phyloP scores from a whole-genome alignment of 2,797 vertebrate species.

The Leptodactylus fallax region DNA sequence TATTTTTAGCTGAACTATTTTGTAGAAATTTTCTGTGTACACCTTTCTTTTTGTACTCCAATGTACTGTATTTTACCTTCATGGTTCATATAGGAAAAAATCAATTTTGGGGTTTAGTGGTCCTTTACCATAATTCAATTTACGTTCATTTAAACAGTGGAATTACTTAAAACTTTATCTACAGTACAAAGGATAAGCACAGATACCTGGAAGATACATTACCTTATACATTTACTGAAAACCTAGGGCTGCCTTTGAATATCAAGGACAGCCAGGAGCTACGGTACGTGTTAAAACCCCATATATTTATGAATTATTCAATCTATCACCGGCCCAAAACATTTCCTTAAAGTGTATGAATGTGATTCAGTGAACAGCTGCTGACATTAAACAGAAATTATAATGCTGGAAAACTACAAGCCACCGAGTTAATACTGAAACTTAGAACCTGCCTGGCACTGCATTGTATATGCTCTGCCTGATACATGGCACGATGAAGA shows the following conservation, averaged over 20 bases:
- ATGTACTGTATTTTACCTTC: constrained; percentile 30
- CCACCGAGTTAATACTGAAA: constrained; percentile 12
- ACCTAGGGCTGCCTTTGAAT: neutral
- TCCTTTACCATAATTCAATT: constrained; percentile 35
- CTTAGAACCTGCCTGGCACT: constrained; percentile 6
- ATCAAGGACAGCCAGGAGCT: constrained; percentile 7
- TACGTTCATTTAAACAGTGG: constrained; percentile 5
- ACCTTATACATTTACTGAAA: neutral
- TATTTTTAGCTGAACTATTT: neutral
- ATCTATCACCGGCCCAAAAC: neutral
- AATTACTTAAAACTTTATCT: constrained; percentile 5
- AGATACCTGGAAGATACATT: neutral
- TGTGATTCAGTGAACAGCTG: constrained; percentile 28
- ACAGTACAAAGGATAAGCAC: neutral
- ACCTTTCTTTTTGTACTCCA: neutral
- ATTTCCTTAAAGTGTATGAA: constrained; percentile 1
- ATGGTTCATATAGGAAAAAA: constrained; percentile 43
- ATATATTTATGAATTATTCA: constrained; percentile 15
- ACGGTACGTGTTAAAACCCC: neutral
- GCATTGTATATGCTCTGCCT: neutral
- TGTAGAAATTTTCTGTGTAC: neutral
- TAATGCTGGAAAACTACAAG: constrained; percentile 23
- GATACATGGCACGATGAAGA: constrained; percentile 33
- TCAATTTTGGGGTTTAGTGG: constrained; percentile 42
- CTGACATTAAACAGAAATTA: constrained; percentile 43